Evolutionary conservation across 2,888 invertebrate genomes (phyloP).

Genomic region (Eristalis pertinax): DNA sequence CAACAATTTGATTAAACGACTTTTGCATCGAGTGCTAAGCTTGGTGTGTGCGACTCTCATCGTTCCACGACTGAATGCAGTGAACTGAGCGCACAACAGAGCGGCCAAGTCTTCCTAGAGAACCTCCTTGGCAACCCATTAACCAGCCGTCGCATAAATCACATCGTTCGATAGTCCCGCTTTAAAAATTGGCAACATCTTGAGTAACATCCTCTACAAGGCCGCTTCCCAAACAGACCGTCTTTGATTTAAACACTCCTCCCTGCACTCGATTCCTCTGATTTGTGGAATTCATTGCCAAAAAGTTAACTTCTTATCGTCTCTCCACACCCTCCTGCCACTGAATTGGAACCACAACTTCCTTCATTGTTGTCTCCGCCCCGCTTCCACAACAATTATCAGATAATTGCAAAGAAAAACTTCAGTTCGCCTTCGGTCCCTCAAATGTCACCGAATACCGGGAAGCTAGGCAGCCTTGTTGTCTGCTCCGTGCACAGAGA

Average conservation of each 20-base stretch:
- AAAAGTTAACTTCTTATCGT: not conserved
- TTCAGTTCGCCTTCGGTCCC: not conserved
- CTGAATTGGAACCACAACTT: not conserved
- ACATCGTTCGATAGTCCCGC: no score
- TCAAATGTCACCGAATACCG: not conserved
- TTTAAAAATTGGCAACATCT: no score
- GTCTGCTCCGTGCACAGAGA: slow-evolving; percentile 11
- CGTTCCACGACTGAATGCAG: no score
- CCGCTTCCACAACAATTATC: slow-evolving; percentile 53
- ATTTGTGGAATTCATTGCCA: not conserved
- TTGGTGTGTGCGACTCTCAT: no score
- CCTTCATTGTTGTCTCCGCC: not conserved
- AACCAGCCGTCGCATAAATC: no score
- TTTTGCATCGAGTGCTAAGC: no score
- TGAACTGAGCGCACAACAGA: no score
- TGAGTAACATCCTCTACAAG: no score
- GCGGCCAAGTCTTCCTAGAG: no score
- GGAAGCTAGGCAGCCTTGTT: not conserved
- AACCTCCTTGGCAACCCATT: no score
- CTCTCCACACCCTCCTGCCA: not conserved
- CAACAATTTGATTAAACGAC: no score
- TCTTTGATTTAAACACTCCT: not conserved
- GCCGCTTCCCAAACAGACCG: no score
- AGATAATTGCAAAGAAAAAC: slow-evolving; percentile 56
- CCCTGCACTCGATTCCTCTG: not conserved